Base-by-base conservation (phyloP, 2,888 invertebrate species). In the Drosophila birchii region DNA sequence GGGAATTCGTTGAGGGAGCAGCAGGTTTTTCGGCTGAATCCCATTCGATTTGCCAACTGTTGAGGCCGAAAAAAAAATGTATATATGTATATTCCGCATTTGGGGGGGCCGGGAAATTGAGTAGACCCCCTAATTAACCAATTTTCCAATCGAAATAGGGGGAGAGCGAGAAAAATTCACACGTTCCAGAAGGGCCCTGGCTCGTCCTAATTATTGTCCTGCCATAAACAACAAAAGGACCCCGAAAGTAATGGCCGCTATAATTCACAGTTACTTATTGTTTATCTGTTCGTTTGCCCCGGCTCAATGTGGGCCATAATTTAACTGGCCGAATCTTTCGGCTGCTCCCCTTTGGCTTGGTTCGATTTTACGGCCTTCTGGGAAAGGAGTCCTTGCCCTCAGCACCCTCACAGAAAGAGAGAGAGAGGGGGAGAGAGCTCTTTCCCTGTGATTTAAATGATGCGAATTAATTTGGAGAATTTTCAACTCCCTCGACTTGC, bases 251-350 rank as follows among this genome's bases (percentile, higher is more conserved):
- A 89, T 89, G 88, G 80, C 89, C 76, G 81, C 85, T 82, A 90
- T 89, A 89, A 90, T 90, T 89, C 90, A 89, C 89, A 88, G 90
- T 82, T 89, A 90, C 88, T 90, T 90, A 90, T 90, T 90, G 89
- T 89, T 90, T 90, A 89, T 90, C 90, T 87, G 80, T 81, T 80
- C 84, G 88, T 58, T 84, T 82, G 81, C 74, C 82, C 81, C 83
- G 85, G 85, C 81, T 89, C 89, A 79, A 84, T 89, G 89, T 89
- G 85, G 75, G 61, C 89, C 85, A 87, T 84, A 89, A 89, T 82
- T 89, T 87, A 89, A 86, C 76, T 59, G 81, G 58, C 74, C n/a
- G 29, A 32, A 39, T 41, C 57, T 44, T 34, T 38, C 29, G 38
- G 23, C 51, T 23, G 34, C 49, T 62, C 59, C 43, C 43, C 43